These are phyloP conservation scores for Hermetia illucens DNA, from an alignment of 1,140 invertebrate species.

Conservation along the genomic window DNA sequence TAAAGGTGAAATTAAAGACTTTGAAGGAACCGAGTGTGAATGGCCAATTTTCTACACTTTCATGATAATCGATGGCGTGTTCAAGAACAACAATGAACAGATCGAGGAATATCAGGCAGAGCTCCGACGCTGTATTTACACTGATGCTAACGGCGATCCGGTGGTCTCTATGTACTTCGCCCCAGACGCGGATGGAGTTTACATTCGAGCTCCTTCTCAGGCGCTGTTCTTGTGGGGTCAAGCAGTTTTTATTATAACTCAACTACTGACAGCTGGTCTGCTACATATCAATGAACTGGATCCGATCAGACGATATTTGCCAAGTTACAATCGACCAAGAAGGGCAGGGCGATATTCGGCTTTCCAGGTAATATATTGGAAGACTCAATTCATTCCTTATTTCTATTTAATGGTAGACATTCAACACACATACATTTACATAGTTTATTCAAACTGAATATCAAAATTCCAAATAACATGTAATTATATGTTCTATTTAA, in stretches of 20 bases:
- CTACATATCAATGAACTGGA: slow-evolving; percentile 93
- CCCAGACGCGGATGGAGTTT: slow-evolving; percentile 47
- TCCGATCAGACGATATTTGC: slow-evolving; percentile 86
- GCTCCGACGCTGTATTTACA: slow-evolving; percentile 58
- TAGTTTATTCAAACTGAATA: too few relatives aligned
- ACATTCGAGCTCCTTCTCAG: slow-evolving; percentile 23
- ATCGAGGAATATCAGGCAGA: slow-evolving; percentile 82
- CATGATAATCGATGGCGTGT: slow-evolving; percentile 93
- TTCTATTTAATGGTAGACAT: too few relatives aligned
- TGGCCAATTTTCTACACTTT: slow-evolving; percentile 95
- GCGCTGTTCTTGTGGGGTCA: slow-evolving; percentile 74
- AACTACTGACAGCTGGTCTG: slow-evolving; percentile 75
- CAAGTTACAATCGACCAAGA: slow-evolving; percentile 86
- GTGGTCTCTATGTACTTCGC: slow-evolving; percentile 79
- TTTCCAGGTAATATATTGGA: slow-evolving; percentile 63
- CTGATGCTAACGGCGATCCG: slow-evolving; percentile 72
- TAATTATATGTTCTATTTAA: background rate
- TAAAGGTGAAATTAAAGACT: slow-evolving; percentile 63
- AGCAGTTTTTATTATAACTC: slow-evolving; percentile 85
- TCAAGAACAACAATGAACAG: slow-evolving; percentile 76
- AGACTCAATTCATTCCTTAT: background rate
- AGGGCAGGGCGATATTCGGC: slow-evolving; percentile 86
- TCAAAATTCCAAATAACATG: background rate
- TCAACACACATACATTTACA: too few relatives aligned
- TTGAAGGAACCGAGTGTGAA: slow-evolving; percentile 93